Conservation (phyloP, 1,140 invertebrate species). For the Octopus sinensis region DNA sequence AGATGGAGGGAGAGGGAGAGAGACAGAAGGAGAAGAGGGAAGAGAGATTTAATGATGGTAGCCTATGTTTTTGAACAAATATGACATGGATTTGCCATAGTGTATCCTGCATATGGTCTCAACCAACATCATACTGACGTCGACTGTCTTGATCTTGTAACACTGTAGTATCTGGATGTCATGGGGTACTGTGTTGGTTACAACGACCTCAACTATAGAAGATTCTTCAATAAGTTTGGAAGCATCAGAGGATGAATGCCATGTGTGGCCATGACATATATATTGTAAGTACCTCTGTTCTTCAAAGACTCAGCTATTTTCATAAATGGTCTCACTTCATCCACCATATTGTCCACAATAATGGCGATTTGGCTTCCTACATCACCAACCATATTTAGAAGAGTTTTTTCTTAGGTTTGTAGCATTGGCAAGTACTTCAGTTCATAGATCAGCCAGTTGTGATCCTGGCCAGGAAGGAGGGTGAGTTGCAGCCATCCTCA, state of each 20-base stretch:
- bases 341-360: conserved; percentile 98
- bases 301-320: conserved; percentile 94
- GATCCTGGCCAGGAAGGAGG: conserved; percentile 52
- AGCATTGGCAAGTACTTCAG: conserved; percentile 49
- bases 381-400: conserved; percentile 61
- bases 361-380: conserved; percentile 87
- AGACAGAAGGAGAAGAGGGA: too few relatives aligned
- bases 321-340: conserved; percentile 94
- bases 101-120: conserved; percentile 96
- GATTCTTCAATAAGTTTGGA: conserved; percentile 94
- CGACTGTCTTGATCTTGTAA: conserved; percentile 97
- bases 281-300: conserved; percentile 97
- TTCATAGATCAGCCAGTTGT: conserved; percentile 31
- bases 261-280: conserved; percentile 97
- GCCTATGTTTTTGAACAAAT: conserved; percentile 96
- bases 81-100: conserved; percentile 98
- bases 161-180: conserved; percentile 98
- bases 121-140: conserved; percentile 90
- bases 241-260: conserved; percentile 91
- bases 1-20: too few relatives aligned
- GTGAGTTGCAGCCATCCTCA: conserved; percentile 59
- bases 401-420: conserved; percentile 89
- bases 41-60: conserved; percentile 65
- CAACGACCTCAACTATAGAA: conserved; percentile 95
- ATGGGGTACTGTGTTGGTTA: conserved; percentile 99